Base-by-base conservation (phyloP, 2,888 invertebrate species). In the Temnothorax unifasciatus region DNA sequence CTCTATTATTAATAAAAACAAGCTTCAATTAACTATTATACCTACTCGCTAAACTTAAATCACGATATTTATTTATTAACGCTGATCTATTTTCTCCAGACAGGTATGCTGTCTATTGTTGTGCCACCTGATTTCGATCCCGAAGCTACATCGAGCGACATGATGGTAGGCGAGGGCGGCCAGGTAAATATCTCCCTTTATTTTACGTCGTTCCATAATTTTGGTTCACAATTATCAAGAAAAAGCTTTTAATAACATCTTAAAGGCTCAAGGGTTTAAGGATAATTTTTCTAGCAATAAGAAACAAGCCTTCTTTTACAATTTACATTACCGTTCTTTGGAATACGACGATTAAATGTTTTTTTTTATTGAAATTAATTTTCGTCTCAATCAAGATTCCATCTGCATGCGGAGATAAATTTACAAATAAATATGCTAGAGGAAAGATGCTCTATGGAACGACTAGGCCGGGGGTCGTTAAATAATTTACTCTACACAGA, bases 111-210 rank as follows among this genome's bases (percentile, higher is more conserved):
- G 90, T 97, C 98, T 89, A 98, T 99, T 76, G 97, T 98, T 41
- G 97, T 98, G 89, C 98, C 99, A 50, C 99, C 99, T n/a, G 98
- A 98, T 95, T 98, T 99, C 92, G 96, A 98, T 86, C 94, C 97
- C 25, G 98, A 98, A 93, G 98, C 98, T 93, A 98, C 98, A 41
- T 98, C 98, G n/a, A 97, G 98, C 0, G 98, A 99, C 94, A 96
- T 98, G 18, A 97, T 97, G 96, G 97, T 98, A 47, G 97, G 97
- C 41, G 98, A 98, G 96, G 98, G 98, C 77, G 97, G 97, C 54
- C 93, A 94, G 91, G 95, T 94, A 90, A 92, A 89, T 63, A 59
- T 18, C 5, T 25, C 4, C 0, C 9, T 21, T 15, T 47, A 57
- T 25, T 57, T 38, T 47, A 34, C 13, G 0, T 29, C 11, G 15